Evolutionary conservation across 2,888 invertebrate genomes (phyloP), one percentile per base, ranked within the genome.

Genomic region (Dascillus cervinus): DNA sequence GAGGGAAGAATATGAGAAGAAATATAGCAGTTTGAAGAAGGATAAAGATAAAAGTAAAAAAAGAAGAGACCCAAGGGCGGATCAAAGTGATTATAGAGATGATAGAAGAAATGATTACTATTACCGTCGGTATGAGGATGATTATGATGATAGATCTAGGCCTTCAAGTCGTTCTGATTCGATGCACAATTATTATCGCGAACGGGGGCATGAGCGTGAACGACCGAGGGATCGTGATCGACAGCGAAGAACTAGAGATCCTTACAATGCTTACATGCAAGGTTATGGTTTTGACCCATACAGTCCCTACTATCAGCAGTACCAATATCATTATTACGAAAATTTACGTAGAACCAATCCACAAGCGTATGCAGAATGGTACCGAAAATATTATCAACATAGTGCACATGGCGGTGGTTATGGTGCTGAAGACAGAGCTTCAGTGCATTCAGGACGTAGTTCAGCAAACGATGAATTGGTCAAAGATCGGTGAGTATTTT

Each of bases 371-470:
- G 72, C 82, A 42, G 79, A 77, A 53, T 76, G 82, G 72, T 88
- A 86, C 67, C 72, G 79, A 53, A 82, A 81, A 59, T 81, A 82
- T 55, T 75, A 64, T 34, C 61, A 64, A 31, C 60, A 60, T 39
- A 35, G 26, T 32, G 39, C 29, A 22, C 45, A 47, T 14, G 50
- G 49, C 9, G 47, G 49, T 5, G 47, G 46, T 21, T 60, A 52
- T 36, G 57, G 55, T 34, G 65, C 68, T 5, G 82, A 82, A 50
- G 84, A 82, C 44, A 72, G 84, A 44, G 82, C 77, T 41, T 83
- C 83, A 49, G 82, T 84, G 30, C 86, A 86, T 68, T 87, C 87
- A 10, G 88, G 87, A 25, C 75, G 85, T 47, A 86, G 86, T 65
- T 86, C 86, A 38, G 77, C 82, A 46, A 80, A 82, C 59, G 83